Evolutionary conservation across 2,888 invertebrate genomes (phyloP).

Genomic region (Nasonia oneida): DNA sequence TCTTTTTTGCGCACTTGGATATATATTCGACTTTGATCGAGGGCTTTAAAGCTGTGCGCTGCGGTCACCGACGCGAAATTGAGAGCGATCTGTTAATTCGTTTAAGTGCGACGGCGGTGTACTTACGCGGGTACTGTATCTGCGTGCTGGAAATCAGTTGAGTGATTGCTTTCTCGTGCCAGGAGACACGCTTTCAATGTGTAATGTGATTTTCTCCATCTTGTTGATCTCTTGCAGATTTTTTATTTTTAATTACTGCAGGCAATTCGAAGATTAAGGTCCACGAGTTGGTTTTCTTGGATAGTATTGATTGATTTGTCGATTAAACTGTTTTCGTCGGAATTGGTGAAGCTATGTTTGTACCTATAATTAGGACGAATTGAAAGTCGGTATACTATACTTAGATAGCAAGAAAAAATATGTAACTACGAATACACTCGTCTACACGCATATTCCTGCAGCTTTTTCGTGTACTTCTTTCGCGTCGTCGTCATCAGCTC

Average conservation of each 20-base stretch:
- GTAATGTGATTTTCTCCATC: not conserved
- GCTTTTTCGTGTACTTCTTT: not conserved
- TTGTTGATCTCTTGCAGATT: not conserved
- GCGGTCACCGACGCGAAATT: too few species aligned
- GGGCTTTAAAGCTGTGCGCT: not conserved
- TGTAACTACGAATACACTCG: not conserved
- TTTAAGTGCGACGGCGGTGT: not conserved
- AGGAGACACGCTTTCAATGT: not conserved
- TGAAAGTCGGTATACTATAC: too few species aligned
- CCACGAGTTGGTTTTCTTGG: not conserved
- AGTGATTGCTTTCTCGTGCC: not conserved
- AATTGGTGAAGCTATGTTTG: not conserved
- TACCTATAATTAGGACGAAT: too few species aligned
- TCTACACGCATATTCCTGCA: not conserved
- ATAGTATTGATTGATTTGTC: not conserved
- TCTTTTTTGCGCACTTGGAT: not conserved
- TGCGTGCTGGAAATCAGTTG: conserved; percentile 10
- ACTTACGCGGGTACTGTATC: not conserved
- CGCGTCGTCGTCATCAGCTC: not conserved
- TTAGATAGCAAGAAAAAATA: too few species aligned
- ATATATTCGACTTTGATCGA: not conserved
- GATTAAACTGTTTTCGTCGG: not conserved
- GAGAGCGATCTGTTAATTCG: not conserved
- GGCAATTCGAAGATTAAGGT: too few species aligned
- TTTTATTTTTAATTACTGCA: not conserved